Conservation (phyloP, 2,888 invertebrate species). For the Drosophila diplacantha region DNA sequence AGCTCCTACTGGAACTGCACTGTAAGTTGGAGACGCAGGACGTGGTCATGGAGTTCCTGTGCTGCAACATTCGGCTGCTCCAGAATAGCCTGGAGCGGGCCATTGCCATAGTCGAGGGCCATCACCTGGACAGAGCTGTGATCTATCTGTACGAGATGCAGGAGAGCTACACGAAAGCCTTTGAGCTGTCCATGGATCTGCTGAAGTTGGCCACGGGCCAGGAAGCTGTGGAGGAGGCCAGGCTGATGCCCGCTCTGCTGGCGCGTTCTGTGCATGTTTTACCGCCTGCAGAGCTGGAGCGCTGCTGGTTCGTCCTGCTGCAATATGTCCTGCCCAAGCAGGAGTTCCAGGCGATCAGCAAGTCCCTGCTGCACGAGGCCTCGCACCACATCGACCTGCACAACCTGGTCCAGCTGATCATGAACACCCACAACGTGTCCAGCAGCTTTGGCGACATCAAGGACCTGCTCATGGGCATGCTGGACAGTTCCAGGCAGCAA, state of each 20-base stretch:
- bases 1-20: conserved; percentile 82
- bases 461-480: conserved; percentile 82
- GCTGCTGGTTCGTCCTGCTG: conserved; percentile 79
- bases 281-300: conserved; percentile 77
- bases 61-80: conserved; percentile 70
- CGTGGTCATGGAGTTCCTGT: conserved; percentile 80
- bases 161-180: conserved; percentile 85
- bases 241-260: conserved; percentile 45
- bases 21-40: conserved; percentile 79
- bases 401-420: conserved; percentile 81
- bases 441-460: conserved; percentile 82
- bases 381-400: conserved; percentile 80
- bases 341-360: conserved; percentile 76
- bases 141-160: conserved; percentile 86
- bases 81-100: conserved; percentile 83
- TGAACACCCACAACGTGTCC: conserved; percentile 78
- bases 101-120: conserved; percentile 81
- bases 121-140: conserved; percentile 82
- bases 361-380: conserved; percentile 79
- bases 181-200: conserved; percentile 81
- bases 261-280: conserved; percentile 78
- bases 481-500: conserved; percentile 87
- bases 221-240: conserved; percentile 54
- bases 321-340: conserved; percentile 77
- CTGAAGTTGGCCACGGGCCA: conserved; percentile 63